A percentile compares a stretch with the other conserved stretches of the same genome.
phyloP scores from a whole-genome alignment of 2,113 vertebrate genomes.

The Upupa epops region DNA sequence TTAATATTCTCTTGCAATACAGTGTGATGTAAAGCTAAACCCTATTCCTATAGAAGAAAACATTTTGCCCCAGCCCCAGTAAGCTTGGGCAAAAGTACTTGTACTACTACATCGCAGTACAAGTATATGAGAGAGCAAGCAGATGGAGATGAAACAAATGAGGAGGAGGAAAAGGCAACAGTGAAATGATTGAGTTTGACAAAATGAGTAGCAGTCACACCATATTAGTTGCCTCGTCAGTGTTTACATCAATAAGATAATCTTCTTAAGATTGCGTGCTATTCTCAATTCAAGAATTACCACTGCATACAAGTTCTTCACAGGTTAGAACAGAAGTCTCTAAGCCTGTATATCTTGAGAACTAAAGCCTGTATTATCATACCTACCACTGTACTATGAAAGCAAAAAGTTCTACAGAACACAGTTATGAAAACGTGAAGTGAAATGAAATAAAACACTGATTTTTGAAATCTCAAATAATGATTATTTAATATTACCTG shows the following conservation, averaged over 20 bases:
- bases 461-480: neutral
- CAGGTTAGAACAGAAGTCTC: neutral
- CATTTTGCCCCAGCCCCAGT: neutral
- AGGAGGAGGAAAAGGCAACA: conserved; percentile 18
- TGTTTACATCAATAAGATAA: conserved; percentile 40
- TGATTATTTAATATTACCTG: neutral
- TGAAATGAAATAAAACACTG: neutral
- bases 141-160: conserved; percentile 26
- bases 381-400: neutral
- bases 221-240: conserved; percentile 6
- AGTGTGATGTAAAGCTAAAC: neutral
- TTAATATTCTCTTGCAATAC: neutral
- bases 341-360: neutral
- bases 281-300: neutral
- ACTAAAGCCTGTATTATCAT: neutral
- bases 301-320: neutral
- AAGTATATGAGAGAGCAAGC: neutral
- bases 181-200: conserved; percentile 6
- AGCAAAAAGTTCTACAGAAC: neutral
- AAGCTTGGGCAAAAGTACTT: neutral
- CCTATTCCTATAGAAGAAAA: neutral
- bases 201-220: conserved; percentile 11
- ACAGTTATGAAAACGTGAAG: neutral
- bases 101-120: neutral
- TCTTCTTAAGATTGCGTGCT: neutral